A percentile compares a stretch with the other conserved stretches of the same genome.
phyloP scores from a whole-genome alignment of 2,888 invertebrate genomes.

The Epirrhoe alternata region DNA sequence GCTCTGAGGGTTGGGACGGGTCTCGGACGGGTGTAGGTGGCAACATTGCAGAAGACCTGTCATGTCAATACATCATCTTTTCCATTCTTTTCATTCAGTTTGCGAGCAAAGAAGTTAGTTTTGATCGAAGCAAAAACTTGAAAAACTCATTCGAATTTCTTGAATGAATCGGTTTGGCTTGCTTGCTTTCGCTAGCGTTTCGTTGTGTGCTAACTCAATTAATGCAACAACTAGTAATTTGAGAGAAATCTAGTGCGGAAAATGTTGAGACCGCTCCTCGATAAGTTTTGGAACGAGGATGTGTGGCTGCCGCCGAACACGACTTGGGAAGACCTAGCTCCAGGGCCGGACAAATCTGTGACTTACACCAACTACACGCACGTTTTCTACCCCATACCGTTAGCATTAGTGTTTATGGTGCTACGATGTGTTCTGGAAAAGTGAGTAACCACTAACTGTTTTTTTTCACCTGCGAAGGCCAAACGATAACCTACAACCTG shows the following conservation, averaged over 20 bases:
- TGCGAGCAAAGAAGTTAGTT: too few species aligned
- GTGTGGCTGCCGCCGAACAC: constrained; percentile 97
- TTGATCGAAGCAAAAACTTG: too few species aligned
- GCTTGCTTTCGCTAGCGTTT: constrained; percentile 19
- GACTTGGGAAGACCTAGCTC: constrained; percentile 94
- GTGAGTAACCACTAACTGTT: constrained; percentile 83
- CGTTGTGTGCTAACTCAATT: constrained; percentile 28
- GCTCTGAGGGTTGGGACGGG: too few species aligned
- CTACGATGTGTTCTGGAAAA: constrained; percentile 93
- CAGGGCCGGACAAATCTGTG: constrained; percentile 89
- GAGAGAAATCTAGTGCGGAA: constrained; percentile 41
- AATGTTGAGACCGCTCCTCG: constrained; percentile 75
- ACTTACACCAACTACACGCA: constrained; percentile 92
- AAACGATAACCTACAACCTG: constrained; percentile 44
- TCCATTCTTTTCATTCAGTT: constrained; percentile 10
- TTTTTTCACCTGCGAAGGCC: constrained; percentile 35
- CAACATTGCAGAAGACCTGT: too few species aligned
- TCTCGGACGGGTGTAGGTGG: too few species aligned
- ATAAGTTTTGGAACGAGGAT: constrained; percentile 91
- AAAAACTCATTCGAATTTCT: too few species aligned
- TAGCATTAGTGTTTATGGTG: constrained; percentile 91
- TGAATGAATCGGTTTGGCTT: constrained; percentile 16
- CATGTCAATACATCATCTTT: too few species aligned
- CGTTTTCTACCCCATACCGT: constrained; percentile 92
- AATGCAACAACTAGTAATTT: constrained; percentile 23